These are phyloP conservation scores for Leucophora obtusa DNA, from an alignment of 2,888 invertebrate species.

Conservation along the genomic window DNA sequence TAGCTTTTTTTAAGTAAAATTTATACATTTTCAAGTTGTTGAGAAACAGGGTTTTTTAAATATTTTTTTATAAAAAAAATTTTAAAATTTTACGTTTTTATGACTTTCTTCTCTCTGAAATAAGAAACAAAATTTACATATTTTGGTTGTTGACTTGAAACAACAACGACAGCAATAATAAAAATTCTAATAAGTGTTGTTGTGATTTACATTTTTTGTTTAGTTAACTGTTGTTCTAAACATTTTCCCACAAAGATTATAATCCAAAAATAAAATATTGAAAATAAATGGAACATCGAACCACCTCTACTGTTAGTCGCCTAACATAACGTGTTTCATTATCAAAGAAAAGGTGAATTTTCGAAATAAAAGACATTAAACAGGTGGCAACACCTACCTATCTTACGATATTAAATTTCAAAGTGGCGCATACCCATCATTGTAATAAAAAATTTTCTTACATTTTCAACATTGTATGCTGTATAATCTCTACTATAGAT, in stretches of 20 bases:
- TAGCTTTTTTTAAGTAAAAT: slow-evolving; percentile 49
- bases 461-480: not conserved
- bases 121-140: slow-evolving; percentile 46
- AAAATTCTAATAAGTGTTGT: slow-evolving; percentile 21
- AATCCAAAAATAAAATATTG: slow-evolving; percentile 20
- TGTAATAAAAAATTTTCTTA: slow-evolving; percentile 28
- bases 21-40: slow-evolving; percentile 38
- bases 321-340: not conserved
- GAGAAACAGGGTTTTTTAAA: slow-evolving; percentile 35
- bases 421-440: slow-evolving; percentile 63
- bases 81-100: slow-evolving; percentile 32
- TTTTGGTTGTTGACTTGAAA: slow-evolving; percentile 28
- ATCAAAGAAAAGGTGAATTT: not conserved
- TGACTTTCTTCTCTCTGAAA: slow-evolving; percentile 37
- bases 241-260: slow-evolving; percentile 63
- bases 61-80: slow-evolving; percentile 5
- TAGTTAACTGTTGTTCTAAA: slow-evolving; percentile 45
- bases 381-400: slow-evolving; percentile 75
- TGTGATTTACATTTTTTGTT: slow-evolving; percentile 41
- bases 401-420: slow-evolving; percentile 71
- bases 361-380: slow-evolving; percentile 60
- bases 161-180: slow-evolving; percentile 32
- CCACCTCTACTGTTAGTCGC: not conserved
- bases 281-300: slow-evolving; percentile 9
- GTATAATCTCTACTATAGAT: not conserved